Percentiles rank a stretch among this genome's conserved stretches.
These are phyloP conservation scores for Agrypnus murinus DNA, from an alignment of 2,888 invertebrate species.

Conservation along the genomic window DNA sequence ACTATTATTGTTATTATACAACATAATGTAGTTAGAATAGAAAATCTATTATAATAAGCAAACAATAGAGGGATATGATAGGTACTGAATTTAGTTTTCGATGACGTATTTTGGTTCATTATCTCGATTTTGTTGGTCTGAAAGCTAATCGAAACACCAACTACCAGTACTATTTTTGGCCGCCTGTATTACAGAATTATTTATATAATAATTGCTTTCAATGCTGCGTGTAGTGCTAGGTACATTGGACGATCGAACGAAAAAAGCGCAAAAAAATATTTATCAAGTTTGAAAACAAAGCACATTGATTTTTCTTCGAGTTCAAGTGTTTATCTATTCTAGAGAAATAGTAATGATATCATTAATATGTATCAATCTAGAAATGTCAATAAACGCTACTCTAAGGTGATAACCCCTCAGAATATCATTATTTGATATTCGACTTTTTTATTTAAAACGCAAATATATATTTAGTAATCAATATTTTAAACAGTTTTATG, in stretches of 20 bases:
- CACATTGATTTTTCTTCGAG: too few species aligned
- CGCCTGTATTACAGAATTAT: neutral
- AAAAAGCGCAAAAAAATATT: too few species aligned
- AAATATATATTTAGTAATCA: too few species aligned
- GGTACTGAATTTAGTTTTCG: constrained; percentile 10
- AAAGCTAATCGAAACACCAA: constrained; percentile 5
- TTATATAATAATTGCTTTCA: constrained; percentile 1
- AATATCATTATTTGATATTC: neutral
- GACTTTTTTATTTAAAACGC: too few species aligned
- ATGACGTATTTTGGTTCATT: constrained; percentile 22
- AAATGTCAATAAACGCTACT: constrained; percentile 16
- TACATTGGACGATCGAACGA: too few species aligned
- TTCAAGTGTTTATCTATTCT: too few species aligned
- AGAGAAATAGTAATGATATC: too few species aligned
- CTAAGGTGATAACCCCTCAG: constrained; percentile 13
- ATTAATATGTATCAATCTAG: neutral
- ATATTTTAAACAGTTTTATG: too few species aligned
- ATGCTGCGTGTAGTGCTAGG: too few species aligned
- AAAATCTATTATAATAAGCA: neutral
- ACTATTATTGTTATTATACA: neutral
- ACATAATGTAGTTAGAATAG: neutral
- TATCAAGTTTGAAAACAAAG: too few species aligned
- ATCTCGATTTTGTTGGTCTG: neutral
- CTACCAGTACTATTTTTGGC: constrained; percentile 14
- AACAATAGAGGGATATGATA: constrained; percentile 12